These are phyloP conservation scores for Pyrgus malvae DNA, from an alignment of 2,888 invertebrate species.

Conservation along the genomic window DNA sequence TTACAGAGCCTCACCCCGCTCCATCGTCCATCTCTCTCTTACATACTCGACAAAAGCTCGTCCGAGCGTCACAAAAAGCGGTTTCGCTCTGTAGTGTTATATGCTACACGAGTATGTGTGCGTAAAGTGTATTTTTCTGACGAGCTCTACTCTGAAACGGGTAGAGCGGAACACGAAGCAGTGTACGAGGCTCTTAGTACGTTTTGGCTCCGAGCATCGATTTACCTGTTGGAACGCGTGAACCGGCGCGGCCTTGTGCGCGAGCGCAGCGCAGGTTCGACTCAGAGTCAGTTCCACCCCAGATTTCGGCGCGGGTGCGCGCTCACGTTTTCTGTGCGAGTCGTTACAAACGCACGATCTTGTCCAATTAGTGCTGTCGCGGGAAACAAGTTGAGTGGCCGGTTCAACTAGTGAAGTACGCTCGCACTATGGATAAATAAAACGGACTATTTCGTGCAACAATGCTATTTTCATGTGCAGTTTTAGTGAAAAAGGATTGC, in stretches of 20 bases:
- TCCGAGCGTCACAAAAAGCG: constrained; percentile 74
- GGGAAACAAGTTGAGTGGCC: constrained; percentile 80
- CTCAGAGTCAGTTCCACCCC: constrained; percentile 76
- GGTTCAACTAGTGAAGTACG: constrained; percentile 67
- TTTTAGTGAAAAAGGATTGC: constrained; percentile 62
- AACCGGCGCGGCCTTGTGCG: constrained; percentile 82
- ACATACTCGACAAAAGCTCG: constrained; percentile 63
- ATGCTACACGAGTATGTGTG: constrained; percentile 57
- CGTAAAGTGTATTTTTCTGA: constrained; percentile 72
- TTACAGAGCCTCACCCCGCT: constrained; percentile 63
- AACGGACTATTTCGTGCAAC: constrained; percentile 56
- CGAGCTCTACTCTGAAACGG: constrained; percentile 59
- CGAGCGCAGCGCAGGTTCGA: constrained; percentile 80
- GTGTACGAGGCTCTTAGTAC: constrained; percentile 59
- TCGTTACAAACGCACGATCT: constrained; percentile 65
- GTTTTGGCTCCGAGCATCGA: constrained; percentile 56
- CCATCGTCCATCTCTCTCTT: constrained; percentile 64
- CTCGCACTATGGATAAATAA: constrained; percentile 52
- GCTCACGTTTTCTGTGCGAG: constrained; percentile 56
- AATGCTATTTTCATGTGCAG: constrained; percentile 61
- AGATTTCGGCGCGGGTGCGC: constrained; percentile 72
- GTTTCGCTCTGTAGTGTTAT: constrained; percentile 67
- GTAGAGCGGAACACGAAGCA: constrained; percentile 57
- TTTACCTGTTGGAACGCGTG: constrained; percentile 84
- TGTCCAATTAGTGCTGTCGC: constrained; percentile 78